A percentile compares a stretch with the other conserved stretches of the same genome.
Conservation (phyloP, 2,888 invertebrate species). For the Cheilosia scutellata region DNA sequence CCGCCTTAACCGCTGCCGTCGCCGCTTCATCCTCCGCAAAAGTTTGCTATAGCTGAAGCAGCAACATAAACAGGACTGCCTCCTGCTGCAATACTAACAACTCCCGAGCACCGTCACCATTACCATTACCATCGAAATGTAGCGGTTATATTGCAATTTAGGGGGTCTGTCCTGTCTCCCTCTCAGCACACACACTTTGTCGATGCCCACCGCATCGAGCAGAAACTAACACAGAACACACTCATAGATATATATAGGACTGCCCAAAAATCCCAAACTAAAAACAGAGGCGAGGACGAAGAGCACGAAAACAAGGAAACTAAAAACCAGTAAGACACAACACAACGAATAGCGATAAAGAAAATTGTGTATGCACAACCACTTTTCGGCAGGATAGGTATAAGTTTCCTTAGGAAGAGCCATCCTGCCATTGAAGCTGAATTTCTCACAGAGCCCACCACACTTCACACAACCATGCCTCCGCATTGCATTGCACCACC, state of each 20-base stretch:
- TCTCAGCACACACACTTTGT: constrained; percentile 51
- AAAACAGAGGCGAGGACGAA: constrained; percentile 34
- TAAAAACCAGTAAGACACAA: constrained; percentile 55
- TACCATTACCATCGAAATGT: constrained; percentile 53
- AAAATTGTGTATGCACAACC: constrained; percentile 48
- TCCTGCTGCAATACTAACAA: constrained; percentile 65
- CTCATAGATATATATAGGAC: constrained; percentile 3
- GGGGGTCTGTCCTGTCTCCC: not conserved
- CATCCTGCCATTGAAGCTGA: not conserved
- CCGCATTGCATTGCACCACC: not conserved
- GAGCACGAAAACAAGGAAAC: constrained; percentile 54
- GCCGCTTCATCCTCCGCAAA: constrained; percentile 12
- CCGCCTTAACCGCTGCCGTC: not conserved
- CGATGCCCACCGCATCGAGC: not conserved
- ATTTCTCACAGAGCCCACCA: not conserved
- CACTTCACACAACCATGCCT: not conserved
- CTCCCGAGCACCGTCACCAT: constrained; percentile 49
- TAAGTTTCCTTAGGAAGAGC: not conserved
- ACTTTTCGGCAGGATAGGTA: constrained; percentile 32
- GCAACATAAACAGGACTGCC: constrained; percentile 64
- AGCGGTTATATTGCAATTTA: constrained; percentile 57
- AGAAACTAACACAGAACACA: constrained; percentile 43
- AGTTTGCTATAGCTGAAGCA: constrained; percentile 60
- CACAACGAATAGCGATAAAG: constrained; percentile 51
- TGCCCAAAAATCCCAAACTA: constrained; percentile 39